Evolutionary conservation across 1,140 invertebrate species (phyloP), one percentile per base, ranked within the genome.

Genomic region (Bradysia coprophila): DNA sequence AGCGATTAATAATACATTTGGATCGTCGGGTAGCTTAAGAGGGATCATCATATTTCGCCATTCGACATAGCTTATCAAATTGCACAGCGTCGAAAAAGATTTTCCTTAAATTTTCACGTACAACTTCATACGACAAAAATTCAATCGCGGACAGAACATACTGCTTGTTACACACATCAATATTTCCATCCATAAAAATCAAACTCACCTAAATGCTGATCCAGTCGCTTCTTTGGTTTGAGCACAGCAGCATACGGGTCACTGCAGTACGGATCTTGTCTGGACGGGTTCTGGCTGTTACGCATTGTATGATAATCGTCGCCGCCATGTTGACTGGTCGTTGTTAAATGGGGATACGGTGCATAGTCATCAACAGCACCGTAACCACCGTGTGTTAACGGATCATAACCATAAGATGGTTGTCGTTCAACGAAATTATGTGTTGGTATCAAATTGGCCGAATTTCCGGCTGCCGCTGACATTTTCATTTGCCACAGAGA

Each of bases 401-500:
- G 76, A 63, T 87, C 82, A 59, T 85, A 85, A 28, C 74, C 77
- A 45, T 76, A 75, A 42, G 68, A 69, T 53, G 73, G 69, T 56
- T 74, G 69, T 47, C 74, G 61, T 46, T 73, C 68, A 49, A 74
- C 62, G 49, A 69, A 68, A 50, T 70, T 67, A 43, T 71, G 63
- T 40, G 65, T 58, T 53, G 60, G 58, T 43, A 72, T 62, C 40
- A 72, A 62, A 23, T 66, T 68, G 13, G 69, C 70, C 45, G 73
- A 70, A 55, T 69, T 74, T 40, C 71, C 70, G 36, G 73, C 73
- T 1, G 76, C 76, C 4, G 76, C 78, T 0, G 77, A 78, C 68
- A 81, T 81, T 64, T 90, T 89, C 71, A 89, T 81, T 64, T 91
- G 86, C 86, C 87, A 92, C 48, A 92, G 66, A n/a, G 86, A 91